Conservation (phyloP, 2,797 vertebrate genomes). For the Zalophus californianus region DNA sequence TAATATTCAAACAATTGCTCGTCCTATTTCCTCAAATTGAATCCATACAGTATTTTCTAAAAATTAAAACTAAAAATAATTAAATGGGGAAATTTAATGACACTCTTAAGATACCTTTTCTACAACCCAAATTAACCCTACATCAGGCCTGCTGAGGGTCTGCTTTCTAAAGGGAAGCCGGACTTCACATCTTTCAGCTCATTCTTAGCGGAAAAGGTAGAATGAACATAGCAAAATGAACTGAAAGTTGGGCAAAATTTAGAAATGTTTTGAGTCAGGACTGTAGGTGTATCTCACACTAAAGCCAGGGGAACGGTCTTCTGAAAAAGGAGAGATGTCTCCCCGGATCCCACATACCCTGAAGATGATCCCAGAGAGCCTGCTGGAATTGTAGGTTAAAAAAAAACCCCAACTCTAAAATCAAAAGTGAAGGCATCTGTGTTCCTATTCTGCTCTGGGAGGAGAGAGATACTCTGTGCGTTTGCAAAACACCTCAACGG, state of each 20-base stretch:
- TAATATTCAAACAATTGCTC: background rate
- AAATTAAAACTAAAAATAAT: background rate
- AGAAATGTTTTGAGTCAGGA: background rate
- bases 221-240: background rate
- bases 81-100: background rate
- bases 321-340: background rate
- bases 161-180: background rate
- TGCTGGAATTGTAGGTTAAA: background rate
- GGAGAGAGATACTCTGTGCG: no score
- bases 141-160: background rate
- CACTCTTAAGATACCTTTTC: background rate
- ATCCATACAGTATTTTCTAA: background rate
- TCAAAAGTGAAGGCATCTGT: background rate
- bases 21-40: background rate
- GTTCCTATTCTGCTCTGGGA: background rate
- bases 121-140: background rate
- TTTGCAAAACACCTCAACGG: background rate
- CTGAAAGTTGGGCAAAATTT: background rate
- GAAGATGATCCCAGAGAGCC: background rate
- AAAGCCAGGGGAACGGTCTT: background rate
- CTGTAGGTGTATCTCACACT: no score
- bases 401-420: background rate
- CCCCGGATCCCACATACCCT: fast-evolving
- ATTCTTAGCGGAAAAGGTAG: background rate
- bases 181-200: background rate